These are phyloP conservation scores for Drosophila mercatorum DNA, from an alignment of 2,888 invertebrate species.

Conservation along the genomic window DNA sequence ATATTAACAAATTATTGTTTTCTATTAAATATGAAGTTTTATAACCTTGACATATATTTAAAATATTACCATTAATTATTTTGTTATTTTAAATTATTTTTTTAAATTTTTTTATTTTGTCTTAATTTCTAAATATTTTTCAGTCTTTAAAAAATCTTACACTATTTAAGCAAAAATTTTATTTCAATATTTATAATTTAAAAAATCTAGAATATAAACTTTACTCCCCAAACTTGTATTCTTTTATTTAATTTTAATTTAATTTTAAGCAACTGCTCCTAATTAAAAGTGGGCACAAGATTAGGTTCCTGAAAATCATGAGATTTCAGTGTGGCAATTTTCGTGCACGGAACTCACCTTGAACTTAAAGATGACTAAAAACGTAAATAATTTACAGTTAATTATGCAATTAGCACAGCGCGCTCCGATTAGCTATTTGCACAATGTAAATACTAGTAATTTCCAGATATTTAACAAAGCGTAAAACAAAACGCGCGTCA, in stretches of 20 bases:
- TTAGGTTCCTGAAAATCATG: slow-evolving; percentile 15
- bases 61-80: too few relatives aligned
- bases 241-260: neutral
- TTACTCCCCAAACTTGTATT: neutral
- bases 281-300: neutral
- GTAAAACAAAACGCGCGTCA: slow-evolving; percentile 32
- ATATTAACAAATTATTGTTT: too few relatives aligned
- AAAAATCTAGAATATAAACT: neutral
- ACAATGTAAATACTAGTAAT: slow-evolving; percentile 22
- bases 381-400: slow-evolving; percentile 47
- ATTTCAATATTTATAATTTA: too few relatives aligned
- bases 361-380: slow-evolving; percentile 55
- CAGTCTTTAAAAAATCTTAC: too few relatives aligned
- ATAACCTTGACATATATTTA: too few relatives aligned
- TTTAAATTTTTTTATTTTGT: too few relatives aligned
- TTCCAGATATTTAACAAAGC: slow-evolving; percentile 31
- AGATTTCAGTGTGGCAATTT: neutral
- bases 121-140: too few relatives aligned
- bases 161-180: too few relatives aligned
- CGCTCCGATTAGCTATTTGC: slow-evolving; percentile 40
- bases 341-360: slow-evolving; percentile 55
- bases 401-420: slow-evolving; percentile 61
- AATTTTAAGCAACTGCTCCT: neutral
- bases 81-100: too few relatives aligned
- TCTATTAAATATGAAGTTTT: too few relatives aligned